Evolutionary conservation across 1,140 invertebrate genomes (phyloP).

Genomic region (Aphelinus certus): DNA sequence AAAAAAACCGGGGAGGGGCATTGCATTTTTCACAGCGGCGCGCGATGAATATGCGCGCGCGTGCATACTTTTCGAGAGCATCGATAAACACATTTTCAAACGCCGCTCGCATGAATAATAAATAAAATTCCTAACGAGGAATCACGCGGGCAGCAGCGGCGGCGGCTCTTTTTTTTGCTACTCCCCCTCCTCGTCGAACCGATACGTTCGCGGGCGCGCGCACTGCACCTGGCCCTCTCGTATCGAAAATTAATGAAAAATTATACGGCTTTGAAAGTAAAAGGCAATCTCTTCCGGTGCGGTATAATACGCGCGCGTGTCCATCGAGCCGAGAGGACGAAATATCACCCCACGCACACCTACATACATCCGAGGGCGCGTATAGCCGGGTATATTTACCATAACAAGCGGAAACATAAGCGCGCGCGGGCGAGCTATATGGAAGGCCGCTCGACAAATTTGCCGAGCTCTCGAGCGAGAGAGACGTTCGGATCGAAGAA

Average conservation of each 20-base stretch:
- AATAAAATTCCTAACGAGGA: background rate
- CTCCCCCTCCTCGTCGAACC: no score
- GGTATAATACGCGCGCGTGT: background rate
- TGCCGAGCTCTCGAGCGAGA: slow-evolving; percentile 10
- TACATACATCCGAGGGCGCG: no score
- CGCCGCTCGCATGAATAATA: background rate
- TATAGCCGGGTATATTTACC: no score
- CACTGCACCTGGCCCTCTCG: background rate
- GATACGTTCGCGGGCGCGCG: background rate
- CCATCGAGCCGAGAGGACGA: background rate
- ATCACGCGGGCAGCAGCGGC: background rate
- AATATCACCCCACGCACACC: no score
- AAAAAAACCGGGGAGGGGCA: no score
- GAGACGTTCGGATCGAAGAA: background rate
- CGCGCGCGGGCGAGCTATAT: no score
- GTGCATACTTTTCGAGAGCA: no score
- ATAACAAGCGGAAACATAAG: no score
- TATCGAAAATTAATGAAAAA: background rate
- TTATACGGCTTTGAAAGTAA: background rate
- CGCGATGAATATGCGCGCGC: background rate
- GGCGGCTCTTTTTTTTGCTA: no score
- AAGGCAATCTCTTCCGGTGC: background rate
- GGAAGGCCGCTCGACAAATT: slow-evolving; percentile 7
- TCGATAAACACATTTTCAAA: slow-evolving; percentile 7
- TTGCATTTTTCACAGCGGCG: background rate